These are phyloP conservation scores for Odontamblyopus lacepedii DNA, from an alignment of 2,797 vertebrate genomes.

Conservation along the genomic window DNA sequence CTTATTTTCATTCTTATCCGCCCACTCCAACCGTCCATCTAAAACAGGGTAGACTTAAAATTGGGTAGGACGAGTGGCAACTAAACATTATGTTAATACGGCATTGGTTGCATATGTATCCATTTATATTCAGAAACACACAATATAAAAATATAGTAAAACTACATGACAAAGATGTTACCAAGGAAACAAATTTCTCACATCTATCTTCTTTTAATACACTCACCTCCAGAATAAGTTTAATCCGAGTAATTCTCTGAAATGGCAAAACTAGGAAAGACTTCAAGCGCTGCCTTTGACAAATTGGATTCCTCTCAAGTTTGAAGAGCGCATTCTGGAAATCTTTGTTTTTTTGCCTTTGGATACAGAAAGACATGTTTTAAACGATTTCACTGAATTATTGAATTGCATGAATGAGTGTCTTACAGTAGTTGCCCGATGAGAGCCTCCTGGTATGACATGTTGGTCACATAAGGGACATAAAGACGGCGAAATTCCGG, in stretches of 20 bases:
- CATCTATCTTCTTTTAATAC: too few species aligned
- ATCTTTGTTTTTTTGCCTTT: constrained; percentile 69
- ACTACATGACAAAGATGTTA: not conserved
- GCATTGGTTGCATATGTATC: too few species aligned
- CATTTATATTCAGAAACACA: not conserved
- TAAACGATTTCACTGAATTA: not conserved
- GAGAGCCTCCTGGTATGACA: constrained; percentile 83
- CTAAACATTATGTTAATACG: too few species aligned
- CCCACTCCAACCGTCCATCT: too few species aligned
- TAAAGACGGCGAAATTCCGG: constrained; percentile 70
- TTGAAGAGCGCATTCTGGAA: constrained; percentile 70
- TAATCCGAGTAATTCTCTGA: constrained; percentile 82
- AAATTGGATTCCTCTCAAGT: constrained; percentile 76
- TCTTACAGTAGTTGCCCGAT: constrained; percentile 77
- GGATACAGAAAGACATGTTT: not conserved
- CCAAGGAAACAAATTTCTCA: too few species aligned
- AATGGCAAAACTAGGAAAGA: constrained; percentile 85
- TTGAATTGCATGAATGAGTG: not conserved
- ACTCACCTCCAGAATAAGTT: constrained; percentile 79
- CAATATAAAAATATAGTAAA: not conserved
- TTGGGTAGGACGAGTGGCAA: not conserved
- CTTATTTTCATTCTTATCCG: too few species aligned
- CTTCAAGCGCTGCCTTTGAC: constrained; percentile 80
- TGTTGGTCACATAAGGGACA: constrained; percentile 83
- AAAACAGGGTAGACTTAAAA: not conserved